Conservation (phyloP, 2,113 vertebrate genomes). For the Gobiocypris rarus region DNA sequence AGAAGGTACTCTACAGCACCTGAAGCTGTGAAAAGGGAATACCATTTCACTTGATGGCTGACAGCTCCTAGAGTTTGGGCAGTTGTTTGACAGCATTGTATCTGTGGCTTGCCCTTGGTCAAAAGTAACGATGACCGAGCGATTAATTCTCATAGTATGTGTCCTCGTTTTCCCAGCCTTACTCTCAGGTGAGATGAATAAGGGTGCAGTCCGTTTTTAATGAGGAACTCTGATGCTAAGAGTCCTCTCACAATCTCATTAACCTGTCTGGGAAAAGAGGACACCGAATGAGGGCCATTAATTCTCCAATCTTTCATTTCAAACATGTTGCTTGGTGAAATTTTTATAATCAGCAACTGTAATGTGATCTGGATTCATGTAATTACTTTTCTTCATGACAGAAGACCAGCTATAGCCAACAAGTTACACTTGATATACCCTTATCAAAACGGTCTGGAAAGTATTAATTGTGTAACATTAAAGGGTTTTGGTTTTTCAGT, state of each 20-base stretch:
- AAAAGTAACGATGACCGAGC: slow-evolving; percentile 26
- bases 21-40: slow-evolving; percentile 1
- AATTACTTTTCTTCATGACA: slow-evolving; percentile 17
- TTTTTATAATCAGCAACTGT: slow-evolving; percentile 8
- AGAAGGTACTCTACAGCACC: neutral
- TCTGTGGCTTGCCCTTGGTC: slow-evolving; percentile 45
- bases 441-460: neutral
- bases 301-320: slow-evolving; percentile 33
- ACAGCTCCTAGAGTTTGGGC: neutral
- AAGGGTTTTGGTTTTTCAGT: neutral
- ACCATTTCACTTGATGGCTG: neutral
- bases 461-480: neutral
- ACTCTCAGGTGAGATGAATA: slow-evolving; percentile 46
- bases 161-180: slow-evolving; percentile 50
- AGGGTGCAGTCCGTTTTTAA: slow-evolving; percentile 28
- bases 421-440: neutral
- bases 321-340: slow-evolving; percentile 24
- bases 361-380: slow-evolving; percentile 33
- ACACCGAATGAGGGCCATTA: slow-evolving; percentile 34
- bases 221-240: slow-evolving; percentile 42
- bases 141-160: slow-evolving; percentile 44
- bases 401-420: neutral
- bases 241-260: slow-evolving; percentile 52
- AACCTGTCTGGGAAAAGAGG: slow-evolving; percentile 50
- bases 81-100: slow-evolving; percentile 7